Evolutionary conservation across 2,113 vertebrate species (phyloP), one percentile per base, ranked within the genome.

Genomic region (Lophura nycthemera): DNA sequence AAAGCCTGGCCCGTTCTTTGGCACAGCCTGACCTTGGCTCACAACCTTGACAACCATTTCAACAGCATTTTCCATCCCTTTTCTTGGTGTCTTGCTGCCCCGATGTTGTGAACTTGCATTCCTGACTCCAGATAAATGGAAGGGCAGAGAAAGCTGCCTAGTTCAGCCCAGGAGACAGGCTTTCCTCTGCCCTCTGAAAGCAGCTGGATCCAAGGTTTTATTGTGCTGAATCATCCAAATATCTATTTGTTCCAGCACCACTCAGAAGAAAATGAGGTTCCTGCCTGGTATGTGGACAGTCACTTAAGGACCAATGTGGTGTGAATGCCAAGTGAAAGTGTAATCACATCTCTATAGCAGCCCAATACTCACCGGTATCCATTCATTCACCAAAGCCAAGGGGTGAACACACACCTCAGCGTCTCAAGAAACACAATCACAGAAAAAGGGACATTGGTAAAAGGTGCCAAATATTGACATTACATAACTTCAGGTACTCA

Each of bases 1-100:
- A 88, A 81, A 86, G 65, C 57, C 69, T 81, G 76, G 75, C 72
- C 92, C 65, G 61, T 86, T 75, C 73, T 75, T 69, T 84, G 77
- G 70, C 86, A 92, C n/a, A 84, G 86, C 43, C 88, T 88, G 89
- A 91, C 89, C 91, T 92, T 89, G 81, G 59, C 65, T 91, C 48
- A 87, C 63, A 90, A 91, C 87, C 81, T 63, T 88, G 90, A 91
- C 88, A 93, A 92, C 30, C 69, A 90, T 83, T 83, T 86, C 52
- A 81, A 88, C 42, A 88, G 65, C 52, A 40, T 75, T 90, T 86
- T 74, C 85, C 73, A 90, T n/a, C 15, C 65, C 38, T 80, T 90
- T 50, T 79, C 78, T 83, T 70, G 57, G 67, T 50, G 42, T 83
- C 66, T 66, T 70, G 66, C 78, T 83, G 56, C 64, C 64, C 64